A percentile compares a stretch with the other conserved stretches of the same genome.
Conservation (phyloP, 2,797 vertebrate species). For the Simalia tracyae region DNA sequence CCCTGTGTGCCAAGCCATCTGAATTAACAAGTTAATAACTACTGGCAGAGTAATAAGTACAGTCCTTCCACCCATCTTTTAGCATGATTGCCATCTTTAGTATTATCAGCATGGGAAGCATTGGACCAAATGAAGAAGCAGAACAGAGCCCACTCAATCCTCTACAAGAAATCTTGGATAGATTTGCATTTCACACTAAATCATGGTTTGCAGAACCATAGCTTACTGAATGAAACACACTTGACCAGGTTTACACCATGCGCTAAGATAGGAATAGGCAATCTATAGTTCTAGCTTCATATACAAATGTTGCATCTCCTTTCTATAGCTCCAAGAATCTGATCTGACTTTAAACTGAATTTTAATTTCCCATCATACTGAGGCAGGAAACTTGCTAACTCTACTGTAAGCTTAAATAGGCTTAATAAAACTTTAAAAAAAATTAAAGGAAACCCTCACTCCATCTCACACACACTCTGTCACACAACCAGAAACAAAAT, state of each 20-base stretch:
- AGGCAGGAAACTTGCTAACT: not conserved
- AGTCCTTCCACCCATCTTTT: not conserved
- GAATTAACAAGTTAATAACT: constrained; percentile 27
- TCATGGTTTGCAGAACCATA: not conserved
- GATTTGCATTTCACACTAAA: not conserved
- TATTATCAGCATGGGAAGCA: too few species aligned
- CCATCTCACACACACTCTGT: not conserved
- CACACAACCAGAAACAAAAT: not conserved
- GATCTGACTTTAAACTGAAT: not conserved
- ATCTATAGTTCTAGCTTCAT: not conserved
- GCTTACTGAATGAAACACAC: not conserved
- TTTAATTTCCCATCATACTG: not conserved
- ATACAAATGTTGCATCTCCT: not conserved
- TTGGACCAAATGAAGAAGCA: not conserved
- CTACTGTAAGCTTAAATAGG: not conserved
- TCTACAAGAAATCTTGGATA: not conserved
- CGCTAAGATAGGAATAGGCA: not conserved
- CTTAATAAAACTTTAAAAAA: not conserved
- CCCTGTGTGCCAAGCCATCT: constrained; percentile 15
- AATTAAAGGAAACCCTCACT: not conserved
- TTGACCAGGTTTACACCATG: not conserved
- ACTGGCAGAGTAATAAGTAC: not conserved
- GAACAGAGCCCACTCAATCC: not conserved
- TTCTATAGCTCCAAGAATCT: not conserved
- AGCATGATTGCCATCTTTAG: not conserved